phyloP scores from a whole-genome alignment of 2,113 vertebrate species.

The Hippocampus barbouri region DNA sequence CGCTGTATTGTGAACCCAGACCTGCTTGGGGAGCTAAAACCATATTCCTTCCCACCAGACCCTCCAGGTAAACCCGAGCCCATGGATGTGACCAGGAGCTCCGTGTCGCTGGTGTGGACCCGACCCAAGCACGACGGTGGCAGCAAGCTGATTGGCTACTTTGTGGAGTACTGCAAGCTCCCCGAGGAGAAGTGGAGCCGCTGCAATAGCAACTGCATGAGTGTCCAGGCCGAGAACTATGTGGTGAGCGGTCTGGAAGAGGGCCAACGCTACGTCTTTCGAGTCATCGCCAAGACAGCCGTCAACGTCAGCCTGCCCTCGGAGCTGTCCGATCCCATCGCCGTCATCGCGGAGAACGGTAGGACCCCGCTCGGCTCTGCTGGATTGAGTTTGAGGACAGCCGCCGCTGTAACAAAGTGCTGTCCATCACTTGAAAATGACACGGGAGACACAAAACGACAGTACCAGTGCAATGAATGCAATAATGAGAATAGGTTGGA shows the following conservation, averaged over 20 bases:
- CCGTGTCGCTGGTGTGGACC: conserved; percentile 87
- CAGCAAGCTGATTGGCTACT: conserved; percentile 93
- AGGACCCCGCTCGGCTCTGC: conserved; percentile 29
- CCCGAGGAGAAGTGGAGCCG: conserved; percentile 90
- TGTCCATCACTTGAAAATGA: no score
- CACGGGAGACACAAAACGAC: no score
- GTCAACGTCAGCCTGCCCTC: conserved; percentile 88
- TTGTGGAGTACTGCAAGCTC: conserved; percentile 87
- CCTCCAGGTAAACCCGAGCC: conserved; percentile 95
- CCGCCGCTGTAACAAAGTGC: no score
- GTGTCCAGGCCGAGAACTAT: conserved; percentile 87
- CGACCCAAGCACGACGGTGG: conserved; percentile 93
- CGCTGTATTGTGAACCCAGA: not conserved
- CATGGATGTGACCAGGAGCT: conserved; percentile 86
- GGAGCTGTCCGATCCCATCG: conserved; percentile 89
- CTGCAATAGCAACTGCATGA: conserved; percentile 85
- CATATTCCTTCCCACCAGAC: conserved; percentile 71
- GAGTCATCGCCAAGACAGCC: conserved; percentile 90
- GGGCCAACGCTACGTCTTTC: conserved; percentile 87
- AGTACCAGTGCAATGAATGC: no score
- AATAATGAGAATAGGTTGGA: no score
- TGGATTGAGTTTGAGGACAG: no score
- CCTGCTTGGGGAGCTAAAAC: not conserved
- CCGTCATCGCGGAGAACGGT: conserved; percentile 90
- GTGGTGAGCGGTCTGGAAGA: conserved; percentile 88